Base-by-base conservation (phyloP, 2,113 vertebrate genomes). In the Chaetodon auriga region DNA sequence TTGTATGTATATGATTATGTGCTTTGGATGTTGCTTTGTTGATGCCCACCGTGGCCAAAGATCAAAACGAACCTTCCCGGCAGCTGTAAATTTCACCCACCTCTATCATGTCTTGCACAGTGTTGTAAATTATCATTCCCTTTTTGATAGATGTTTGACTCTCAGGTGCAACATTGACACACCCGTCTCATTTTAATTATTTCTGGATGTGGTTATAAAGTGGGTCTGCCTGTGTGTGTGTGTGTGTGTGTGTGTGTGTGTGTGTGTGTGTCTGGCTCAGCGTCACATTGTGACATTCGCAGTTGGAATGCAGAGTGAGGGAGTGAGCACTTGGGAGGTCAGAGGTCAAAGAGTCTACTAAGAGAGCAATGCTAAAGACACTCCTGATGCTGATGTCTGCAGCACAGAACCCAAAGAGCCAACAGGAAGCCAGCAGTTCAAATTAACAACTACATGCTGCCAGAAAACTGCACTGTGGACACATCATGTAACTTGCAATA, bases 271-370 rank as follows among this genome's bases (percentile, higher is more conserved):
- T 68, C 36, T 61, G 90, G 48, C 68, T 87, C 65, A 49, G 63
- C 7, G 13, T 57, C 70, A 66, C 83, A 81, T 88, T 92, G 75
- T 90, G 80, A 83, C 88, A 78, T 81, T 65, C 7, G 10, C 68
- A 45, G 73, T 36, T 66, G 81, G 88, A 92, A 93, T 91, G 87
- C 87, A 68, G 86, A 83, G 66, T 53, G 81, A 85, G 83, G 68
- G 75, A 76, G 73, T 35, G 81, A 88, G 78, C 73, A 19, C 25
- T 8, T 19, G 68, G 64, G 80, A 69, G 83, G 78, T 78, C 48
- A 10, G 76, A 72, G 84, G 84, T 82, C 78, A 89, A 38, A 75
- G 88, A 72, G 78, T 57, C 78, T 68, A 80, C 69, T 49, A 45
- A 62, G 68, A 78, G 46, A 63, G 48, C 2, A 3, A 58, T 35